Conservation (phyloP, 2,113 vertebrate species). For the Menura novaehollandiae region DNA sequence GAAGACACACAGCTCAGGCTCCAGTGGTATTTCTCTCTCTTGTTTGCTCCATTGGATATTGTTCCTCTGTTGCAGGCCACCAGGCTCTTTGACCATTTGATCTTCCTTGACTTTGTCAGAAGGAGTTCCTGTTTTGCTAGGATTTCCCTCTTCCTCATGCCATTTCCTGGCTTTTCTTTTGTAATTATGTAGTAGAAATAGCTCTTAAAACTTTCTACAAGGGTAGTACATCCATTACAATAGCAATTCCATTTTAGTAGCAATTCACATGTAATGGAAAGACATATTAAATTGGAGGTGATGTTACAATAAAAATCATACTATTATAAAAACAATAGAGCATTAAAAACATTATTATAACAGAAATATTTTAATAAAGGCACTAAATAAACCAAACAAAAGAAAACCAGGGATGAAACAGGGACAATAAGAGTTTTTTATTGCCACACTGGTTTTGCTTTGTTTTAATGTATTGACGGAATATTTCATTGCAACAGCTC, state of each 20-base stretch:
- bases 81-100: background rate
- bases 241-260: slow-evolving; percentile 54
- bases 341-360: background rate
- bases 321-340: slow-evolving; percentile 36
- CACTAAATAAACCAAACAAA: slow-evolving; percentile 16
- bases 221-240: slow-evolving; percentile 37
- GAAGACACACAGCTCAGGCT: background rate
- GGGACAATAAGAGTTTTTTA: background rate
- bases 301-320: slow-evolving; percentile 55
- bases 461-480: slow-evolving; percentile 9
- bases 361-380: background rate
- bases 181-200: slow-evolving; percentile 9
- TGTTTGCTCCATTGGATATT: background rate
- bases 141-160: background rate
- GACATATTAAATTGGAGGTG: slow-evolving; percentile 51
- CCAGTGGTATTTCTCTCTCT: background rate
- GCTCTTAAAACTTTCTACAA: slow-evolving; percentile 40
- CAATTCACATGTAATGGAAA: slow-evolving; percentile 46
- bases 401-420: background rate
- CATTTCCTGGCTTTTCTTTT: slow-evolving; percentile 19
- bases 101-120: background rate
- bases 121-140: background rate
- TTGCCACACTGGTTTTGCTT: background rate
- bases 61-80: background rate
- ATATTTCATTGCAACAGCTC: slow-evolving; percentile 43